phyloP scores from a whole-genome alignment of 2,888 invertebrate species.

The Euplagia quadripunctaria region DNA sequence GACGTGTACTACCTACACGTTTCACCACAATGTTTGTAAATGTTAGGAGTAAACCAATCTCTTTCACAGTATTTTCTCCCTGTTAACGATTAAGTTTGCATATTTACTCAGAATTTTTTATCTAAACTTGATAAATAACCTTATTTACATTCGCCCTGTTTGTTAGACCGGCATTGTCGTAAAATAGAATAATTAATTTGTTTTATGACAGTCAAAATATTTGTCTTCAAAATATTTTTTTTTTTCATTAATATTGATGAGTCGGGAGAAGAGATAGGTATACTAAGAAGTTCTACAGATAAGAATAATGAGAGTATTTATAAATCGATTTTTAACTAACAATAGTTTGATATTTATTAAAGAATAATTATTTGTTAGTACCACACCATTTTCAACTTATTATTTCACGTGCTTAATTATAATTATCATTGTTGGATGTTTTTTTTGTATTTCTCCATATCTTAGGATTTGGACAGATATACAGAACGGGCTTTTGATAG shows the following conservation, averaged over 20 bases:
- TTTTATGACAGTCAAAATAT: background rate
- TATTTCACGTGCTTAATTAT: background rate
- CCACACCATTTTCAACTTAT: background rate
- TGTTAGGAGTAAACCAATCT: too few species aligned
- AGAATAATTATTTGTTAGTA: background rate
- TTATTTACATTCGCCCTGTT: slow-evolving; percentile 10
- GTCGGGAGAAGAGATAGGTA: too few species aligned
- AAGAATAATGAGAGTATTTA: background rate
- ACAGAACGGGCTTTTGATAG: too few species aligned
- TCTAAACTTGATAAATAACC: slow-evolving; percentile 2
- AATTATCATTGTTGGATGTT: too few species aligned
- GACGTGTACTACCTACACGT: too few species aligned
- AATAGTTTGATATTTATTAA: background rate
- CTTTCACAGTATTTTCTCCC: background rate
- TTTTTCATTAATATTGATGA: background rate
- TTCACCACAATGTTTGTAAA: too few species aligned
- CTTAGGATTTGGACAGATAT: too few species aligned
- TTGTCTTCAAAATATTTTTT: background rate
- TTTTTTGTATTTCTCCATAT: too few species aligned
- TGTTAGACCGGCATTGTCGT: background rate
- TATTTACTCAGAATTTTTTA: background rate
- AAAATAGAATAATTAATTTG: slow-evolving; percentile 12
- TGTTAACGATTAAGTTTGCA: background rate
- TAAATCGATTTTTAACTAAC: background rate
- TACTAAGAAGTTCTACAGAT: background rate